These are phyloP conservation scores for Irena cyanogastra DNA, from an alignment of 2,113 vertebrate species.

Conservation along the genomic window DNA sequence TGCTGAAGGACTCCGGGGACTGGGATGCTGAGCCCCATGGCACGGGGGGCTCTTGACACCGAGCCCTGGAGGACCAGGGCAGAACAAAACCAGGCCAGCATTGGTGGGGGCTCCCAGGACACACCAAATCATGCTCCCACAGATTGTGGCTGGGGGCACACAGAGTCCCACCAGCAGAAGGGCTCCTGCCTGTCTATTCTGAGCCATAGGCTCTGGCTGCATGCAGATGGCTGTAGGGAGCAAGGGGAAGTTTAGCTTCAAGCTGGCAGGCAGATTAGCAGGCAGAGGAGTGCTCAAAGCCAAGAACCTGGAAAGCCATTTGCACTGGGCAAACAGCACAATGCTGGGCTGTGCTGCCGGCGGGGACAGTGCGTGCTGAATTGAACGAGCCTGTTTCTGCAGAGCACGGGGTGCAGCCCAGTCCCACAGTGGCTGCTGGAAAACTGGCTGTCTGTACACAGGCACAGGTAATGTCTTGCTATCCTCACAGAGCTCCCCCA, in stretches of 20 bases:
- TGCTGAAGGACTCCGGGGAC: neutral
- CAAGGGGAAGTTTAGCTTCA: neutral
- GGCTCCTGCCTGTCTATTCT: accelerated
- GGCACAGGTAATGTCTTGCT: neutral
- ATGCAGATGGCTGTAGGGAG: accelerated
- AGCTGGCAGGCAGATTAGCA: neutral
- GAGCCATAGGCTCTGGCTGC: neutral
- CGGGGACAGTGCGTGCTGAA: accelerated
- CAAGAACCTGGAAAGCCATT: neutral
- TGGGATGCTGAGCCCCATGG: neutral
- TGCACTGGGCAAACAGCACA: neutral
- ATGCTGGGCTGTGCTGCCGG: neutral
- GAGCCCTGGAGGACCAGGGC: neutral
- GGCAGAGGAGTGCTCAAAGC: neutral
- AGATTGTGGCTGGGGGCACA: no score
- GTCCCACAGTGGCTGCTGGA: neutral
- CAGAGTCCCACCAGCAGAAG: accelerated
- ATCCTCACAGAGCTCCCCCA: neutral
- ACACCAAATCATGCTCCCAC: neutral
- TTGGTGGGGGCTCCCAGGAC: accelerated
- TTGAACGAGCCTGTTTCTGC: accelerated
- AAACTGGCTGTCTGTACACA: neutral
- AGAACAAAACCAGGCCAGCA: neutral
- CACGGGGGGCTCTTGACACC: neutral
- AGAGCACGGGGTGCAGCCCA: accelerated